These are phyloP conservation scores for Morelia viridis DNA, from an alignment of 2,797 vertebrate genomes.

Conservation along the genomic window DNA sequence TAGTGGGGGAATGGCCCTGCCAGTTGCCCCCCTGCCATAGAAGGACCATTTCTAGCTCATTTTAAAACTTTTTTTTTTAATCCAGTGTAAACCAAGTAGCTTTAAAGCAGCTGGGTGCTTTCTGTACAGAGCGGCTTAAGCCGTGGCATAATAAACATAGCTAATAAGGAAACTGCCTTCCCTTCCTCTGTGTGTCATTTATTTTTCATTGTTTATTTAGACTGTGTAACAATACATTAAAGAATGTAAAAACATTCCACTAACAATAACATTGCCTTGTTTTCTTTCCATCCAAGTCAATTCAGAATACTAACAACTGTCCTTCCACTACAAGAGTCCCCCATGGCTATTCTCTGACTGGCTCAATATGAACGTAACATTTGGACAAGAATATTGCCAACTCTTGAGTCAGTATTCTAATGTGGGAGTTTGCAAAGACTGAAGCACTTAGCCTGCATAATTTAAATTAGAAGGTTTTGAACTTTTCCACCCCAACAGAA, in stretches of 20 bases:
- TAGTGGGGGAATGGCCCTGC: conserved; percentile 18
- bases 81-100: conserved; percentile 47
- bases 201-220: conserved; percentile 8
- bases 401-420: not conserved
- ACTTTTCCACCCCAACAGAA: not conserved
- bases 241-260: not conserved
- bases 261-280: not conserved
- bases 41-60: conserved; percentile 38
- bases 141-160: conserved; percentile 45
- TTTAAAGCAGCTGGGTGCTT: conserved; percentile 46
- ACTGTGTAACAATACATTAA: not conserved
- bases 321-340: not conserved
- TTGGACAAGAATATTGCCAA: not conserved
- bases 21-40: conserved; percentile 4
- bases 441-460: not conserved
- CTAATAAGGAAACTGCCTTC: conserved; percentile 38
- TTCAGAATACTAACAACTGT: not conserved
- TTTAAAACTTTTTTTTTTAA: conserved; percentile 32
- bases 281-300: not conserved
- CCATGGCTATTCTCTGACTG: not conserved
- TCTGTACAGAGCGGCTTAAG: conserved; percentile 43
- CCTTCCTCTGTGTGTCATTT: conserved; percentile 36
- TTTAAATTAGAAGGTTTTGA: not conserved
- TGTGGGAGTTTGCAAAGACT: not conserved
- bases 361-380: not conserved